Percentiles rank a stretch among this genome's conserved stretches.
phyloP scores from a whole-genome alignment of 2,113 vertebrate genomes.

The Cariama cristata region DNA sequence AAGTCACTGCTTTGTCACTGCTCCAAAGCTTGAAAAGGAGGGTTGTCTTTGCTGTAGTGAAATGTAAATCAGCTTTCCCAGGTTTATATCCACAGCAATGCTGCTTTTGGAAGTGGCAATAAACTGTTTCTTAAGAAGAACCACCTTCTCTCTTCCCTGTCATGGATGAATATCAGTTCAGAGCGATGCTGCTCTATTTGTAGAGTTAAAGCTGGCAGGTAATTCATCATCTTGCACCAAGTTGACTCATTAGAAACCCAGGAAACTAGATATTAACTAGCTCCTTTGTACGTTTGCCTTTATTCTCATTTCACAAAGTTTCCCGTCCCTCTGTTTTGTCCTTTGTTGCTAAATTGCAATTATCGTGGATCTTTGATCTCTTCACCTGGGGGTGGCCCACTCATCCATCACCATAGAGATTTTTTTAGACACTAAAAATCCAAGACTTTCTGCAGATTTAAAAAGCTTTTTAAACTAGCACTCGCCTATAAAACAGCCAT shows the following conservation, averaged over 20 bases:
- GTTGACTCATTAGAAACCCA: conserved; percentile 33
- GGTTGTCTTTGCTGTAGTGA: background rate
- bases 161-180: background rate
- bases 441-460: background rate
- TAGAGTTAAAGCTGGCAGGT: conserved; percentile 39
- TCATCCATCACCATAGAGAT: background rate
- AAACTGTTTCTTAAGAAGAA: background rate
- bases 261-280: conserved; percentile 29
- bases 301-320: conserved; percentile 38
- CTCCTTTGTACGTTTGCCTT: background rate
- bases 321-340: conserved; percentile 16
- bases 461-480: background rate
- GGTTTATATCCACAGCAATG: background rate
- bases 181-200: background rate
- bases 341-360: conserved; percentile 42
- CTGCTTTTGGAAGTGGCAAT: background rate
- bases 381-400: conserved; percentile 25
- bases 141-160: background rate
- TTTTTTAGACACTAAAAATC: background rate
- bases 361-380: conserved; percentile 23
- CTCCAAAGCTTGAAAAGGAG: background rate
- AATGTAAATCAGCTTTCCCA: background rate
- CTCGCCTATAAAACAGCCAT: background rate
- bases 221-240: conserved; percentile 17
- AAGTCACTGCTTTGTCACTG: background rate